These are phyloP conservation scores for Drymodes brunneopygia DNA, from an alignment of 2,113 vertebrate genomes.

Conservation along the genomic window DNA sequence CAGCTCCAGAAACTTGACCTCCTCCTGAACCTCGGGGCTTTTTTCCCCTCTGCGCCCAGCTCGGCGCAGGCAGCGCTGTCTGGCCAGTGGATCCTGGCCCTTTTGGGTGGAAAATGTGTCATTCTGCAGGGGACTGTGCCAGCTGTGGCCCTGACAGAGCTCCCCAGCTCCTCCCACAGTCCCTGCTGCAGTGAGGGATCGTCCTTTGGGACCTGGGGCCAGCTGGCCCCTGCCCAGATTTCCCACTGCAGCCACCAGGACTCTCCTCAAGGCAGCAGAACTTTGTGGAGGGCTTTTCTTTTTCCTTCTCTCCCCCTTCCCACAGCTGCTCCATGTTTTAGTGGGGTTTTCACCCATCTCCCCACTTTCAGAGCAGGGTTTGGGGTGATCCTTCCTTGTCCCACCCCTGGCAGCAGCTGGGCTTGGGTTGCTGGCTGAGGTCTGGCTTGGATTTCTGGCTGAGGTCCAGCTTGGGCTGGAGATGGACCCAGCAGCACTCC, in stretches of 20 bases:
- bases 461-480: neutral
- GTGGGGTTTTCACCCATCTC: neutral
- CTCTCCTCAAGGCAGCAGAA: accelerated
- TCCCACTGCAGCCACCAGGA: neutral
- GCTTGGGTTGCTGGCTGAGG: neutral
- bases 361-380: accelerated
- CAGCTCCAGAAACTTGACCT: neutral
- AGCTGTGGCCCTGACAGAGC: neutral
- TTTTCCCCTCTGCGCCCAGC: neutral
- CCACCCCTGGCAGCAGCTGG: neutral
- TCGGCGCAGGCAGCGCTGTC: slow-evolving; percentile 10
- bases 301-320: neutral
- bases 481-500: neutral
- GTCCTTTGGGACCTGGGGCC: neutral
- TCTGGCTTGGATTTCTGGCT: neutral
- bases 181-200: neutral
- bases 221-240: neutral
- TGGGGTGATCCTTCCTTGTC: neutral
- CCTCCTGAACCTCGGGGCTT: neutral
- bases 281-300: accelerated
- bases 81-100: slow-evolving; percentile 23
- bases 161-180: neutral
- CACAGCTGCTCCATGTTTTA: neutral
- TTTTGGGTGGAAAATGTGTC: slow-evolving; percentile 17
- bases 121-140: neutral